Conservation (phyloP, 2,888 invertebrate species). For the Criorhina ranunculi region DNA sequence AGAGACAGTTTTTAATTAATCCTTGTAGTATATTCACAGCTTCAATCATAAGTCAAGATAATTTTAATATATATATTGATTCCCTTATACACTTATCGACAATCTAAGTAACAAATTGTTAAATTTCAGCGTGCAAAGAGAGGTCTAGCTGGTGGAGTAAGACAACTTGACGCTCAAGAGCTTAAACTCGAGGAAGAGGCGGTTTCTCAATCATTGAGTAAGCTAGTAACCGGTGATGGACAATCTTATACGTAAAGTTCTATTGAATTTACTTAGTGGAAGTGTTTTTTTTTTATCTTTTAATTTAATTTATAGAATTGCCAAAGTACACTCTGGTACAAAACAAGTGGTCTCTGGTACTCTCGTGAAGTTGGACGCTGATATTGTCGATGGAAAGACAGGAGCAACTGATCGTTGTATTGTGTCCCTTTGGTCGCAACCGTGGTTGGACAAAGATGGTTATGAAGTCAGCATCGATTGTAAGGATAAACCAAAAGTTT, state of each 20-base stretch:
- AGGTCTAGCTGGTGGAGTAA: conserved; percentile 55
- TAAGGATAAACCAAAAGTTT: conserved; percentile 79
- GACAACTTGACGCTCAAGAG: conserved; percentile 55
- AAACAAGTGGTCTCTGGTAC: conserved; percentile 86
- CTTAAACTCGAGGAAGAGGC: conserved; percentile 78
- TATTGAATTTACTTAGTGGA: neutral
- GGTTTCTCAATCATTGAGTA: conserved; percentile 79
- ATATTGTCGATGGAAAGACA: conserved; percentile 86
- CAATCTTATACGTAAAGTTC: conserved; percentile 80
- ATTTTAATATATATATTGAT: neutral
- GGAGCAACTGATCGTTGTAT: conserved; percentile 79
- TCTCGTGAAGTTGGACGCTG: conserved; percentile 86
- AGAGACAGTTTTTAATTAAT: too few species aligned
- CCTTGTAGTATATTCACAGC: too few species aligned
- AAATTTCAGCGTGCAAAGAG: conserved; percentile 32
- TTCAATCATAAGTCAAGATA: too few species aligned
- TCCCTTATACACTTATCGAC: neutral
- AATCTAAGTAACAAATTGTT: neutral
- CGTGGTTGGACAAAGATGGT: conserved; percentile 85
- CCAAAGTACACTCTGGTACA: conserved; percentile 83
- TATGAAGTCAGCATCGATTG: conserved; percentile 84
- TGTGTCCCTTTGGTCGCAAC: conserved; percentile 86
- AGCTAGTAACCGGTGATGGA: conserved; percentile 81
- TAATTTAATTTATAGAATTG: conserved; percentile 80
- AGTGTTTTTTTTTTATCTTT: neutral